phyloP scores from a whole-genome alignment of 2,797 vertebrate genomes.

The Chrosomus eos region DNA sequence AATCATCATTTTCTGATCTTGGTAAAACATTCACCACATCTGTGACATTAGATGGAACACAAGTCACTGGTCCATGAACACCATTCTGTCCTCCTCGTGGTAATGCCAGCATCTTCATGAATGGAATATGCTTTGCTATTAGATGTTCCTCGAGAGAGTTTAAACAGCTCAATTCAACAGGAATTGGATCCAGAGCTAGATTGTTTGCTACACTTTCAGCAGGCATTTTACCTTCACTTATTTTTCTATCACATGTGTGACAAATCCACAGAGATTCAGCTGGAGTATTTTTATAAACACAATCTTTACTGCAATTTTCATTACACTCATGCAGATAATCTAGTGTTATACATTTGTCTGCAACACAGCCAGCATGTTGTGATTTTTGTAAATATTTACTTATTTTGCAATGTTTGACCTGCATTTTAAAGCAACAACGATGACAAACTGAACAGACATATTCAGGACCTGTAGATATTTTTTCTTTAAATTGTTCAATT shows the following conservation, averaged over 20 bases:
- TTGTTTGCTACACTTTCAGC: constrained; percentile 38
- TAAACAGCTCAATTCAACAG: constrained; percentile 10
- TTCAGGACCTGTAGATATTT: too few relatives aligned
- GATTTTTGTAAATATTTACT: neutral
- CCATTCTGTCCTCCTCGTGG: constrained; percentile 36
- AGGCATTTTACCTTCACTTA: constrained; percentile 26
- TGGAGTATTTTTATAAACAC: neutral
- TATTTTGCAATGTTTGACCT: neutral
- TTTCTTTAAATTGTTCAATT: neutral
- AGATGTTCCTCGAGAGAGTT: constrained; percentile 49
- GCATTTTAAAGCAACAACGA: neutral
- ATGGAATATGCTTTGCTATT: constrained; percentile 30
- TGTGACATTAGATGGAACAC: neutral
- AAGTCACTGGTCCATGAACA: constrained; percentile 22
- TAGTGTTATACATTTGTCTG: constrained; percentile 1
- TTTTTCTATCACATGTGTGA: constrained; percentile 38
- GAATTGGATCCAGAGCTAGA: neutral
- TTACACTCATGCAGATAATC: constrained; percentile 29
- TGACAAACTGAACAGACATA: too few relatives aligned
- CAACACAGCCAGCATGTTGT: rapidly evolving
- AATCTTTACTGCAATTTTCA: neutral
- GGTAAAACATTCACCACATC: too few relatives aligned
- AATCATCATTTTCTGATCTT: too few relatives aligned
- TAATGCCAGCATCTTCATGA: constrained; percentile 46
- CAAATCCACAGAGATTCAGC: constrained; percentile 44